Conservation (phyloP, 1,140 invertebrate genomes). For the Anoplolepis gracilipes region DNA sequence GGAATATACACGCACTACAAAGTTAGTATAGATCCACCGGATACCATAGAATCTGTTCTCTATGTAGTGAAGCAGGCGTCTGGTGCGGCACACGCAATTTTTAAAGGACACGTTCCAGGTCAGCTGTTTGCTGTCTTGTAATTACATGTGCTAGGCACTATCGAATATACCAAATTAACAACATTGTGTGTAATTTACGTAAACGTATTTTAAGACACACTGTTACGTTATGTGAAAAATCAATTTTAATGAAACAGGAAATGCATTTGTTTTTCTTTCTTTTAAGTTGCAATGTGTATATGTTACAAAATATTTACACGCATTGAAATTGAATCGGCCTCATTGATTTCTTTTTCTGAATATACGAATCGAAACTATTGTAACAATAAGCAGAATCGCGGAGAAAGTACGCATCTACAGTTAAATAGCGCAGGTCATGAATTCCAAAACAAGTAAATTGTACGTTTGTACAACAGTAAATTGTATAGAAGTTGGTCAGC, state of each 20-base stretch:
- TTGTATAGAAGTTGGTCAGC: too few relatives aligned
- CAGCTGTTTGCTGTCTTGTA: slow-evolving; percentile 62
- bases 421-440: slow-evolving; percentile 26
- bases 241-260: too few relatives aligned
- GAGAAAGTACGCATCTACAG: slow-evolving; percentile 22
- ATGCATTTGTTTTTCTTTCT: too few relatives aligned
- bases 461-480: too few relatives aligned
- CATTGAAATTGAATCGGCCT: neutral
- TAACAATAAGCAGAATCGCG: too few relatives aligned
- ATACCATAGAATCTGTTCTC: too few relatives aligned
- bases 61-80: slow-evolving; percentile 97
- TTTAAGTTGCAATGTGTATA: too few relatives aligned
- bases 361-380: neutral
- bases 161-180: too few relatives aligned
- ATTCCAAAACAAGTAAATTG: neutral
- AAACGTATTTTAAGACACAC: too few relatives aligned
- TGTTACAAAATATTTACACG: too few relatives aligned
- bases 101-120: slow-evolving; percentile 95
- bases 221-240: too few relatives aligned
- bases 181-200: too few relatives aligned
- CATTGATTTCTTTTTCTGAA: neutral
- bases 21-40: slow-evolving; percentile 95
- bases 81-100: slow-evolving; percentile 97
- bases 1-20: slow-evolving; percentile 96
- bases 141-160: neutral